phyloP scores from a whole-genome alignment of 2,888 invertebrate species.

The Anorthoa munda region DNA sequence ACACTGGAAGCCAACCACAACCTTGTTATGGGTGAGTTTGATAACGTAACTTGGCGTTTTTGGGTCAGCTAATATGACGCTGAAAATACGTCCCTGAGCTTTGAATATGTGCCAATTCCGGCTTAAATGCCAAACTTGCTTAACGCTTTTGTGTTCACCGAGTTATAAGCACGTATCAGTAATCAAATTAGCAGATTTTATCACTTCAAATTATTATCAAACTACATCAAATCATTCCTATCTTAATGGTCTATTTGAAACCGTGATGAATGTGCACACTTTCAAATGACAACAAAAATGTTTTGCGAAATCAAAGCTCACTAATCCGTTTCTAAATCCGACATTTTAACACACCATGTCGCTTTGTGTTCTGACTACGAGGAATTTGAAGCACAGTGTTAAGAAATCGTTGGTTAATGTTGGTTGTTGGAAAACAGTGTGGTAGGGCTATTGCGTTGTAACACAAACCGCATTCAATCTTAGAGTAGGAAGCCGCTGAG shows the following conservation, averaged over 20 bases:
- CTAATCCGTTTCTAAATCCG: conserved; percentile 53
- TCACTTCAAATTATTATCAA: conserved; percentile 43
- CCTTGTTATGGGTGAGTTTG: too few relatives aligned
- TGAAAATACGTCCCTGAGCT: conserved; percentile 13
- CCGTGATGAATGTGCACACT: conserved; percentile 56
- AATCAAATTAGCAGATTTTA: conserved; percentile 58
- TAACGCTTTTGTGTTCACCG: conserved; percentile 21
- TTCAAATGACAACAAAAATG: conserved; percentile 64
- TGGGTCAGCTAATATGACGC: background rate
- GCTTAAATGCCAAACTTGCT: conserved; percentile 30
- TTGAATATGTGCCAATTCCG: conserved; percentile 2
- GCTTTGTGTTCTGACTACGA: conserved; percentile 32
- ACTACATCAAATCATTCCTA: conserved; percentile 39
- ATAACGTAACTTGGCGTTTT: background rate
- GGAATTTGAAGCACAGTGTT: conserved; percentile 55
- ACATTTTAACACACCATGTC: conserved; percentile 48
- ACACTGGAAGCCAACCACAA: background rate
- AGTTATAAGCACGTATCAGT: conserved; percentile 19
- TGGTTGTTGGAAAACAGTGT: conserved; percentile 62
- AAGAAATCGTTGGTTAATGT: conserved; percentile 58
- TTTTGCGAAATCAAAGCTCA: conserved; percentile 64
- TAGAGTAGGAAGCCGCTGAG: conserved; percentile 81
- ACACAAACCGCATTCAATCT: conserved; percentile 86
- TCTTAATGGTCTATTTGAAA: conserved; percentile 60
- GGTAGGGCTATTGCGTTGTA: conserved; percentile 75